Percentiles rank a stretch among this genome's conserved stretches.
phyloP scores from a whole-genome alignment of 2,888 invertebrate species.

The Brachylomia viminalis region DNA sequence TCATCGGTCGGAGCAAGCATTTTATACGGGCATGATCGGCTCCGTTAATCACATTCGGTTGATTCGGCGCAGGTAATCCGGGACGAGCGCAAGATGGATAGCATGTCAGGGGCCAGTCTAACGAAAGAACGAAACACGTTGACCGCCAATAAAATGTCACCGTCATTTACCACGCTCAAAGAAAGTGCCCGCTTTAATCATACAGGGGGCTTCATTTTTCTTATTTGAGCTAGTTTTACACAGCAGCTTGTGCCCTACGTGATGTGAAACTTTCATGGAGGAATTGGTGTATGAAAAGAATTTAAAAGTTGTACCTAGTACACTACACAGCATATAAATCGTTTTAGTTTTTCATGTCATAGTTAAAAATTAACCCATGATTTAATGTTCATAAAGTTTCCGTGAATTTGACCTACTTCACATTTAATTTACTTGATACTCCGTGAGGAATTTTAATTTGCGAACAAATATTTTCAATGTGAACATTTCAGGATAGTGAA shows the following conservation, averaged over 20 bases:
- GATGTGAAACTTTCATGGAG: not conserved
- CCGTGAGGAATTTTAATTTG: conserved; percentile 57
- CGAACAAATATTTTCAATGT: conserved; percentile 58
- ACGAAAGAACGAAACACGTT: conserved; percentile 66
- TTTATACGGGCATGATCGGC: conserved; percentile 74
- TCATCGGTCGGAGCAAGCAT: conserved; percentile 67
- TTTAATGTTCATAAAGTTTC: not conserved
- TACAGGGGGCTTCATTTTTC: conserved; percentile 44
- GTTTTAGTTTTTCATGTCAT: not conserved
- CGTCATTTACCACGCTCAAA: conserved; percentile 61
- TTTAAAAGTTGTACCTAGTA: not conserved
- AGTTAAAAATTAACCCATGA: not conserved
- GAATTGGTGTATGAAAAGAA: not conserved
- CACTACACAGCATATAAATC: not conserved
- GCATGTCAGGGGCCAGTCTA: conserved; percentile 68
- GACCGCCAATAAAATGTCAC: conserved; percentile 66
- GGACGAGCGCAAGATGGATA: conserved; percentile 73
- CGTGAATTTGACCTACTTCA: conserved; percentile 6
- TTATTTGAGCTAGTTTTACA: conserved; percentile 33
- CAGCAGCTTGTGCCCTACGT: not conserved
- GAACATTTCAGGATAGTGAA: conserved; percentile 52
- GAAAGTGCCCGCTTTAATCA: conserved; percentile 57
- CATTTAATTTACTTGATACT: conserved; percentile 24
- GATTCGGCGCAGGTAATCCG: conserved; percentile 74
- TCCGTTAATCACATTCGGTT: conserved; percentile 77